phyloP scores from a whole-genome alignment of 2,888 invertebrate species.

The Cephus pygmeus region DNA sequence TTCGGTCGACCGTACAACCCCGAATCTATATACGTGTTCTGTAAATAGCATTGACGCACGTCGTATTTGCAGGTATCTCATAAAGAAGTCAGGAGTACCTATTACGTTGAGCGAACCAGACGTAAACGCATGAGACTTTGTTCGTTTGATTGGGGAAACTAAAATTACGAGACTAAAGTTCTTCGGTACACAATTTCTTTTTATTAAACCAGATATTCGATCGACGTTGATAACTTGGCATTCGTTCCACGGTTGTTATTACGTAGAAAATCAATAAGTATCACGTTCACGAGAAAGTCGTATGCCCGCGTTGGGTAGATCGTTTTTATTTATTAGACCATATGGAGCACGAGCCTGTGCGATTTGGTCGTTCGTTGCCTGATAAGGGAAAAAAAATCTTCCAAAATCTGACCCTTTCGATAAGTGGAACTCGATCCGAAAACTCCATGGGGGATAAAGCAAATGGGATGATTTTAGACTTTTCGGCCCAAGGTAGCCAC shows the following conservation, averaged over 20 bases:
- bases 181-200: neutral
- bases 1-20: neutral
- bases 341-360: neutral
- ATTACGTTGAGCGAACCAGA: neutral
- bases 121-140: neutral
- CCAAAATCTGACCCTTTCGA: neutral
- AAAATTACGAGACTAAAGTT: neutral
- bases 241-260: neutral
- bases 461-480: neutral
- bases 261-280: neutral
- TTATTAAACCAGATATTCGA: neutral
- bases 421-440: neutral
- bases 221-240: neutral
- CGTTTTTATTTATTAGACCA: neutral
- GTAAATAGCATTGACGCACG: neutral
- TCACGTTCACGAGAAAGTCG: neutral
- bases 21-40: neutral
- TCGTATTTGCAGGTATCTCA: neutral
- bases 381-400: neutral
- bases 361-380: neutral
- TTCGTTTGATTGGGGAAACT: neutral
- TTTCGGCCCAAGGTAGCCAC: neutral
- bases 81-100: neutral
- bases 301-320: neutral
- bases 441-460: neutral